Conservation (phyloP, 2,113 vertebrate genomes). For the Aegithalos caudatus region DNA sequence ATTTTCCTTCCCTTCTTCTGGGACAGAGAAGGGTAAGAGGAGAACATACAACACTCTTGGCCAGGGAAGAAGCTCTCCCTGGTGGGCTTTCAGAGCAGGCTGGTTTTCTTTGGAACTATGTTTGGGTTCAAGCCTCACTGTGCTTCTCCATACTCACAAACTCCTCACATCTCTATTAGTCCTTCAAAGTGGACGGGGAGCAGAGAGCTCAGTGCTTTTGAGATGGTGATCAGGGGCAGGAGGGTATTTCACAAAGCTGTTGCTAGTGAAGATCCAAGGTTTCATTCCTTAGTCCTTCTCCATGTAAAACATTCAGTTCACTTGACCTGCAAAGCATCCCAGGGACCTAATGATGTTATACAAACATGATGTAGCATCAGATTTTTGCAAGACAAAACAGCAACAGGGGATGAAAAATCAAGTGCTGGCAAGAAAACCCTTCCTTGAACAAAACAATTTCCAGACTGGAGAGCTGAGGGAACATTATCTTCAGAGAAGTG, state of each 20-base stretch:
- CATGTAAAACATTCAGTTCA: background rate
- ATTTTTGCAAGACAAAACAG: background rate
- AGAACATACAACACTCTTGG: background rate
- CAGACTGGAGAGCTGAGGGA: background rate
- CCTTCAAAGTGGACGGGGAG: background rate
- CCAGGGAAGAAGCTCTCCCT: background rate
- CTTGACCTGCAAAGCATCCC: background rate
- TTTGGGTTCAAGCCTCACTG: background rate
- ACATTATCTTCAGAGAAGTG: background rate
- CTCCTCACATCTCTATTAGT: background rate
- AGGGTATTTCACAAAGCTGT: background rate
- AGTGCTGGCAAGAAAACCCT: background rate
- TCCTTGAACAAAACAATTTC: background rate
- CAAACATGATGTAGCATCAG: background rate
- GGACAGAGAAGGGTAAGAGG: background rate
- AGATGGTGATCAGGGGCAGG: background rate
- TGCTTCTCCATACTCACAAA: background rate
- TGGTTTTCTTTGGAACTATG: background rate
- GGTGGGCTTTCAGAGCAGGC: background rate
- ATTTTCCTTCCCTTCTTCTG: background rate
- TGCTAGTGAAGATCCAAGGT: background rate
- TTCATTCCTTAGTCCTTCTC: background rate
- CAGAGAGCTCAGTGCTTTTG: background rate
- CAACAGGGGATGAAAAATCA: background rate
- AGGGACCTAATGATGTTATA: background rate